A percentile compares a stretch with the other conserved stretches of the same genome.
phyloP scores from a whole-genome alignment of 1,140 invertebrate genomes.

The Oncopeltus fasciatus region DNA sequence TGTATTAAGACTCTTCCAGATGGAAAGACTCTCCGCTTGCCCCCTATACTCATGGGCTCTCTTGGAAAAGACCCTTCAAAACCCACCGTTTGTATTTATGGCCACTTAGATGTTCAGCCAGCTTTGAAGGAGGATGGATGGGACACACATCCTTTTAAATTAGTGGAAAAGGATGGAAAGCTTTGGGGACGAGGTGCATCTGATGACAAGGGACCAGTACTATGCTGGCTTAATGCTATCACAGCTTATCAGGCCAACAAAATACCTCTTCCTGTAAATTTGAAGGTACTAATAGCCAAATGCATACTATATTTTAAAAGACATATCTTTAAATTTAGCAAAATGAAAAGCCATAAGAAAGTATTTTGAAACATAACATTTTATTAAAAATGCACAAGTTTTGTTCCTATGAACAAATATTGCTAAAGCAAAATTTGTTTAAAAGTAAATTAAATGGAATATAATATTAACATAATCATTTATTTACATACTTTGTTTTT shows the following conservation, averaged over 20 bases:
- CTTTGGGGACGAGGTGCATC: conserved; percentile 82
- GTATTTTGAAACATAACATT: no score
- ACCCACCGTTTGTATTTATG: conserved; percentile 88
- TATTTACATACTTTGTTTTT: no score
- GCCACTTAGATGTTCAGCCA: conserved; percentile 96
- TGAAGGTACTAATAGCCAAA: conserved; percentile 75
- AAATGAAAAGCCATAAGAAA: no score
- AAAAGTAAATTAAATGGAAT: no score
- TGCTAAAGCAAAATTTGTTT: neutral
- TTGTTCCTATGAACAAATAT: neutral
- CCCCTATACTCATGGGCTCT: conserved; percentile 73
- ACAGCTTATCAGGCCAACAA: conserved; percentile 68
- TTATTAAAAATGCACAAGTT: no score
- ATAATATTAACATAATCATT: no score
- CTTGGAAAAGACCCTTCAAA: conserved; percentile 74
- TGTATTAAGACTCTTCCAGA: conserved; percentile 44
- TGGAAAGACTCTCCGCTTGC: conserved; percentile 58
- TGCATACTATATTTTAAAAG: no score
- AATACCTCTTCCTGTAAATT: conserved; percentile 68
- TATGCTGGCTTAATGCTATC: conserved; percentile 89
- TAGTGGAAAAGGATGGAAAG: conserved; percentile 79
- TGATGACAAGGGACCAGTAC: conserved; percentile 86
- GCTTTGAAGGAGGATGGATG: conserved; percentile 84
- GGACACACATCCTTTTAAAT: conserved; percentile 84
- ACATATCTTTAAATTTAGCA: no score